Evolutionary conservation across 1,140 invertebrate genomes (phyloP).

Genomic region (Anoplophora glabripennis): DNA sequence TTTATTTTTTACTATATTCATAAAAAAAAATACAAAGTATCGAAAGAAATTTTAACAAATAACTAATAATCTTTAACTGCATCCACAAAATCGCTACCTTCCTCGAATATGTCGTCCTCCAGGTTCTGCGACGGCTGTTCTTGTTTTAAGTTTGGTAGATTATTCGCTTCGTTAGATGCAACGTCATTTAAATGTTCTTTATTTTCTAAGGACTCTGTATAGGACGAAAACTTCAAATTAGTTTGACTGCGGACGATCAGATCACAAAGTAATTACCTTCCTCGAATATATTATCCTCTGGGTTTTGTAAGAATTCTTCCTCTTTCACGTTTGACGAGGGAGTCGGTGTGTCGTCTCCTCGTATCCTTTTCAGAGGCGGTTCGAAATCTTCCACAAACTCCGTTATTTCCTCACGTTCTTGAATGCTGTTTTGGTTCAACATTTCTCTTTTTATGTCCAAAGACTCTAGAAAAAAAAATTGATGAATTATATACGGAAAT

Average conservation of each 20-base stretch:
- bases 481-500: too few relatives aligned
- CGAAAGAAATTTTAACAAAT: not conserved
- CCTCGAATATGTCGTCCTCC: not conserved
- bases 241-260: too few relatives aligned
- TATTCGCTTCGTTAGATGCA: too few relatives aligned
- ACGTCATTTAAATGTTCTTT: too few relatives aligned
- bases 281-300: not conserved
- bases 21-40: not conserved
- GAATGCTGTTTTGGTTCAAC: too few relatives aligned
- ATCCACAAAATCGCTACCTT: constrained; percentile 4
- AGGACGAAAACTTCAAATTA: too few relatives aligned
- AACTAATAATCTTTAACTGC: constrained; percentile 8
- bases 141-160: not conserved
- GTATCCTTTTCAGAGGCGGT: constrained; percentile 3
- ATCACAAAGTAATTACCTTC: not conserved
- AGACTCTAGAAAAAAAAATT: too few relatives aligned
- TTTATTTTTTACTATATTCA: too few relatives aligned
- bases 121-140: not conserved
- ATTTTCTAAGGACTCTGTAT: too few relatives aligned
- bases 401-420: too few relatives aligned
- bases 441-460: too few relatives aligned
- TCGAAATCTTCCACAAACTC: too few relatives aligned
- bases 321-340: not conserved
- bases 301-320: not conserved
- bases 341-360: not conserved